Evolutionary conservation across 1,140 invertebrate genomes (phyloP), one percentile per base, ranked within the genome.

Genomic region (Vollenhovia emeryi): DNA sequence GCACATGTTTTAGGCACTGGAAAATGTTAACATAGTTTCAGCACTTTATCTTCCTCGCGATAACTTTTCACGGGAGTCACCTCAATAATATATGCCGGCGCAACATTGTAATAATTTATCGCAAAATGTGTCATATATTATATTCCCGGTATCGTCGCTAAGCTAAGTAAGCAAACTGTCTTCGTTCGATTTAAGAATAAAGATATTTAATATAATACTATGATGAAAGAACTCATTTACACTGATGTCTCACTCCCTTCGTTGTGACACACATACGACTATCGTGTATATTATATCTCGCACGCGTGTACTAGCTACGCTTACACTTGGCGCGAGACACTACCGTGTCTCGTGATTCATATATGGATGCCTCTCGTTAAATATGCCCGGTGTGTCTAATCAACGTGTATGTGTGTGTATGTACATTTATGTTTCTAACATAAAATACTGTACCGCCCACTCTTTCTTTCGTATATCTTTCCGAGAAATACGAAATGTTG

Each of bases 161-260:
- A 71, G 9, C 45, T 33, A 52, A 52, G 6, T 52, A 15, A 73
- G 55, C 13, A 3, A 55, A 55, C 55, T 30, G 11, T 50, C 55
- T 73, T 52, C 7, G n/a, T n/a, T n/a, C n/a, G n/a, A 62, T 60
- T 55, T 33, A 76, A 43, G 3, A 80, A 15, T 55, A 80, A 55
- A 11, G 30, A 43, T 24, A 57, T 71, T 40, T 80, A 71, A 71
- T 45, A 45, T 45, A 69, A 69, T 80, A 69, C 48, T 66, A 36
- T 64, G 55, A 57, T 36, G 15, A 80, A 69, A 68, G 6, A 80
- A 69, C 50, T 36, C 7, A n/a, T n/a, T n/a, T n/a, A n/a, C 7
- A 50, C 24, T 69, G 9, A 9, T 79, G 3, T 55, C 55, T 43
- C 4, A 15, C n/a, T 73, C 11, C n/a, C 18, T 60, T 60, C 13